phyloP scores from a whole-genome alignment of 2,797 vertebrate genomes.

The Alectoris magna region DNA sequence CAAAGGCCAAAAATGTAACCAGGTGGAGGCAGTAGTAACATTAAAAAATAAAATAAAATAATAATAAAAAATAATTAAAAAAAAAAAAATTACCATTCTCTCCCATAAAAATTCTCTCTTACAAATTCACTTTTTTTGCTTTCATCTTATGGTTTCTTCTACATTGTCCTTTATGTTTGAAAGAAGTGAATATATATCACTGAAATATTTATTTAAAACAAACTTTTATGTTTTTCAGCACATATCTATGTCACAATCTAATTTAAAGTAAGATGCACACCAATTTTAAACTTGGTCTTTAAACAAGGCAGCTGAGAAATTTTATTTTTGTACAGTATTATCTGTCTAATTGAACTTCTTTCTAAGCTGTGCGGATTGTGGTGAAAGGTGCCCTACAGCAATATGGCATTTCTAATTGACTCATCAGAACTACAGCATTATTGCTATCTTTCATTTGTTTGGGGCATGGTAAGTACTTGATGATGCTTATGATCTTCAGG shows the following conservation, averaged over 20 bases:
- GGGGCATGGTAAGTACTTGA: background rate
- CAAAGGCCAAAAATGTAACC: constrained; percentile 28
- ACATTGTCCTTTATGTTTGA: background rate
- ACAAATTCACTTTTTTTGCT: background rate
- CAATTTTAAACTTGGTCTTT: constrained; percentile 23
- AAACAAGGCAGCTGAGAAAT: constrained; percentile 45
- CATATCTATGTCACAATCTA: background rate
- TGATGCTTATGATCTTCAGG: background rate
- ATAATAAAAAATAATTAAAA: too few relatives aligned
- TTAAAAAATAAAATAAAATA: background rate
- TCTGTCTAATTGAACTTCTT: constrained; percentile 40
- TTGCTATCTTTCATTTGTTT: constrained; percentile 9
- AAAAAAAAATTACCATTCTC: background rate
- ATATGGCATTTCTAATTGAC: constrained; percentile 38
- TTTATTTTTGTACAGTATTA: constrained; percentile 25
- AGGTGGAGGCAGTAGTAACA: constrained; percentile 7
- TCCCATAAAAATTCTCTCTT: background rate
- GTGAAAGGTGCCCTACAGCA: constrained; percentile 47
- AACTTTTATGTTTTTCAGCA: background rate
- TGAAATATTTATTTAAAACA: background rate
- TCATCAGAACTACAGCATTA: constrained; percentile 22
- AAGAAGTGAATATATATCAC: background rate
- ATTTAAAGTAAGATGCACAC: constrained; percentile 19
- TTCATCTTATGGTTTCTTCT: background rate
- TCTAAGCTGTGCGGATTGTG: constrained; percentile 11